Evolutionary conservation across 2,113 vertebrate genomes (phyloP), one percentile per base, ranked within the genome.

Genomic region (Indri indri): DNA sequence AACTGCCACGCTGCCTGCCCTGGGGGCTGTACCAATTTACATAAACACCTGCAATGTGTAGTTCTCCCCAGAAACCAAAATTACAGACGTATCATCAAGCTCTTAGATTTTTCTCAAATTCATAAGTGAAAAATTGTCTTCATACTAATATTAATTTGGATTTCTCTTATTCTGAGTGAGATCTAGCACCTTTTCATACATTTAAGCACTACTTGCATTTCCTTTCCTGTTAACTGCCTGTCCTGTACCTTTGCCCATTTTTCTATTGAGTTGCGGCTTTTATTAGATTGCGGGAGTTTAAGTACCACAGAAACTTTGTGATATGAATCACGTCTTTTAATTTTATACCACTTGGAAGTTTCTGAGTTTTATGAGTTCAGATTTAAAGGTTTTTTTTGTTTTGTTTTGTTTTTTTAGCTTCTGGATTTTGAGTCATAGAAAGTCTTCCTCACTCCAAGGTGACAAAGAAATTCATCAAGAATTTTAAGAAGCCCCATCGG

Each of bases 321-420:
- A 40, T 27, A 57, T 17, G 23, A 80, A 52, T 82, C 76, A 83
- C 14, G 6, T 32, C 34, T 32, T 42, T 42, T 45, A 25, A 30
- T 11, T 18, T 6, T 5, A 68, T 80, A 79, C 9, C 25, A 54
- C 3, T 9, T 17, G 25, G 42, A 81, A 76, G 45, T 74, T 71
- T 88, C 65, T 85, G 87, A 76, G 81, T 37, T 93, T 57, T 37
- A n/a, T 17, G 52, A 30, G 88, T 83, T 32, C 13, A 83, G n/a
- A 45, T 32, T 63, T 40, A n/a, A 86, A 82, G 61, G 9, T 34
- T 42, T 63, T 77, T 90, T 77, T 90, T 76, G 37, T n/a, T n/a
- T n/a, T n/a, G 32, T 61, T 77, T 90, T 77, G 87, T 77, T 47
- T 92, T n/a, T n/a, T 68, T 16, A 79, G 59, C 22, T 5, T 70